Percentiles rank a stretch among this genome's conserved stretches.
Conservation (phyloP, 2,797 vertebrate genomes). For the Schizothorax lantsangensis region DNA sequence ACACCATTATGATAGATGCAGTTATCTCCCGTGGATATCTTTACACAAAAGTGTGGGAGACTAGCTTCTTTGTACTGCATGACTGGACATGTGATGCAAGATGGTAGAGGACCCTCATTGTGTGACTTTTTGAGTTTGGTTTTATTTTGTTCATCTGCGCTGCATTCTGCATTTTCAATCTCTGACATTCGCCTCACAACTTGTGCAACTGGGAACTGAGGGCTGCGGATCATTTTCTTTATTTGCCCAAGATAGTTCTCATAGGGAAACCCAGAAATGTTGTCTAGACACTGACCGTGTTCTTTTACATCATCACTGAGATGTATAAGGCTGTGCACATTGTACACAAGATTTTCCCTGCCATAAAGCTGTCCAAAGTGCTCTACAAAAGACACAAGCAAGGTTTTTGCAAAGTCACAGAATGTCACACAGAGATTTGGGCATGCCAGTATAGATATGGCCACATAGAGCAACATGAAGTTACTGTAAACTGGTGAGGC, state of each 20-base stretch:
- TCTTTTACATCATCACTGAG: not conserved
- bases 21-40: not conserved
- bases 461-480: too few relatives aligned
- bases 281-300: not conserved
- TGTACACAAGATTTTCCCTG: not conserved
- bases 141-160: not conserved
- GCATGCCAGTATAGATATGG: too few relatives aligned
- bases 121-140: conserved; percentile 1
- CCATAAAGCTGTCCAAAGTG: conserved; percentile 4
- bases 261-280: not conserved
- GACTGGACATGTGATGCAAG: not conserved
- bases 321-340: not conserved
- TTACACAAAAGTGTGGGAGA: not conserved
- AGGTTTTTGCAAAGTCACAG: too few relatives aligned
- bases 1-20: not conserved
- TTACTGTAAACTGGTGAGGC: too few relatives aligned
- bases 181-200: not conserved
- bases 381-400: not conserved
- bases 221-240: not conserved
- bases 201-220: too few relatives aligned
- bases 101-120: not conserved
- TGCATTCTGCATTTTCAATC: not conserved
- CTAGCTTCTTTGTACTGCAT: not conserved
- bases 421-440: too few relatives aligned
- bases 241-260: not conserved